These are phyloP conservation scores for Agrochola circellaris DNA, from an alignment of 2,888 invertebrate species.

Conservation along the genomic window DNA sequence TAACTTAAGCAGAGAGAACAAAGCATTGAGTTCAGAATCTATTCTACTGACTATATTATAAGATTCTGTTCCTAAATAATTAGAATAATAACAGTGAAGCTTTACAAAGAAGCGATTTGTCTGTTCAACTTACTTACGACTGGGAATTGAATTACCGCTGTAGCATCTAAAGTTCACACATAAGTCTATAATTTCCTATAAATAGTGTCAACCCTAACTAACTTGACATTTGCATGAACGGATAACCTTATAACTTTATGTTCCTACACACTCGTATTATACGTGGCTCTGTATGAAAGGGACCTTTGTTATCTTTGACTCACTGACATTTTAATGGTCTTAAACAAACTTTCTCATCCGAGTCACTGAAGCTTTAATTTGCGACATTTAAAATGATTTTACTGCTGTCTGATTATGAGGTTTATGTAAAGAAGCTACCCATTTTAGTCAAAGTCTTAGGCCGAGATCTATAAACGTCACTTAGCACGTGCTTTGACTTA, in stretches of 20 bases:
- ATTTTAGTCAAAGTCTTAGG: too few species aligned
- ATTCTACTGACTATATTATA: neutral
- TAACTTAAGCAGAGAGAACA: neutral
- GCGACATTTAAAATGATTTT: neutral
- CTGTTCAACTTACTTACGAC: conserved; percentile 9
- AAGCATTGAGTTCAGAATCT: neutral
- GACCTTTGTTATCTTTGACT: neutral
- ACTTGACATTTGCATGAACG: conserved; percentile 25
- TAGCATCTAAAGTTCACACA: neutral
- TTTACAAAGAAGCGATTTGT: neutral
- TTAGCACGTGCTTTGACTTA: too few species aligned
- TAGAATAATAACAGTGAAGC: neutral
- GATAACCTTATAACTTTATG: conserved; percentile 7
- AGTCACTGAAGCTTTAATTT: conserved; percentile 1
- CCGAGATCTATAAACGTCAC: too few species aligned
- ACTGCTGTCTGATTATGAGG: neutral
- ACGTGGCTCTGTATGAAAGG: neutral
- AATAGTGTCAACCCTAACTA: neutral
- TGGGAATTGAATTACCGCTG: neutral
- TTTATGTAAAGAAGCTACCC: neutral
- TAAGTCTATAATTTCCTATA: neutral
- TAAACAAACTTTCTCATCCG: neutral
- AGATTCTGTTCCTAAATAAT: neutral
- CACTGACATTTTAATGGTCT: conserved; percentile 18
- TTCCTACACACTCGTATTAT: neutral